Evolutionary conservation across 2,113 vertebrate species (phyloP), one percentile per base, ranked within the genome.

Genomic region (Athene cunicularia): DNA sequence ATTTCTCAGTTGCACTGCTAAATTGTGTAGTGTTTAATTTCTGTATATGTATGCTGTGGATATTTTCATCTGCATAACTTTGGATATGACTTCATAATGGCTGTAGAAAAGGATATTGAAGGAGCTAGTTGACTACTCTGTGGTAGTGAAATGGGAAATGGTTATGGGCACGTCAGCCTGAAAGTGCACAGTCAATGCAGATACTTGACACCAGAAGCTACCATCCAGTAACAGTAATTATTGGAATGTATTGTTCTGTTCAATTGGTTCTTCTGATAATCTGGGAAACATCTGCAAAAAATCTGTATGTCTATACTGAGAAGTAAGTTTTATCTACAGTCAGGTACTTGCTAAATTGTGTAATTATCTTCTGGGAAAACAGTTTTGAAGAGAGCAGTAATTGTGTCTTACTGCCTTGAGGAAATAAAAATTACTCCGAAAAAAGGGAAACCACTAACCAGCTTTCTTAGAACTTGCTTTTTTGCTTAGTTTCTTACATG

Each of bases 381-480:
- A 59, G 15, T 67, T 84, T n/a, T 39, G 22, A 91, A 91, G 60
- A 3, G 5, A 84, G 60, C 7, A 39, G 43, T 86, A 95, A 94
- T 92, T 88, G 86, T 76, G 88, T 84, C 43, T 86, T 74, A 47
- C 23, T 77, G 49, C 59, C 68, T 72, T 24, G 39, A 86, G 50
- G 67, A 89, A 92, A 93, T 52, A 86, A 93, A 86, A 95, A 79
- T 81, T 49, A 83, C 90, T 55, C 39, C 84, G 86, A 91, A 90
- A 75, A 90, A 97, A 82, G 39, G 18, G 49, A 86, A 88, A 52
- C 11, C 9, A 45, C 47, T 23, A 71, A 53, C 56, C 59, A 95
- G 68, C 45, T 53, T 76, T 68, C 49, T 85, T 93, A 82, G 58
- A 88, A 21, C 26, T 72, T 2, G 12, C 2, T 7, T 43, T 90